Evolutionary conservation across 2,888 invertebrate species (phyloP), one percentile per base, ranked within the genome.

Genomic region (Neoscelio sp.): DNA sequence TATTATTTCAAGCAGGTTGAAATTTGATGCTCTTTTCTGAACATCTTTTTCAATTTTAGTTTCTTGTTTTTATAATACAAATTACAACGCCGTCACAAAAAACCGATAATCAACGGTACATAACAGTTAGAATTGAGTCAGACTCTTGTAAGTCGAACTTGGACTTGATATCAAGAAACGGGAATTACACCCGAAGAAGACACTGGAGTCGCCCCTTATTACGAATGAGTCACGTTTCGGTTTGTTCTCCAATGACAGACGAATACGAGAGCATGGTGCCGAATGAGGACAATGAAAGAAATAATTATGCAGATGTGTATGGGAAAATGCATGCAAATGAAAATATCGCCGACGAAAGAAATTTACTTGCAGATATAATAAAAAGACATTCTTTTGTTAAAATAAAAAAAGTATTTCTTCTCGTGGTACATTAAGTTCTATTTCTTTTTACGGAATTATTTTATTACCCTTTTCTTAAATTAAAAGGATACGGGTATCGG

Each of bases 81-180:
- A 50, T 50, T 48, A 42, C 40, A 30, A 46, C 44, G 13, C 52
- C 35, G 62, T 71, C 62, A 54, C 3, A 38, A 44, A 26, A 54
- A 52, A 4, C 28, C 33, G 35, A 62, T 71, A 71, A 71, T 62
- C 52, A 71, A 38, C 33, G 35, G 62, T 46, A 62, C 44, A 54
- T 35, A 42, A 62, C 71, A 52, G 71, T 71, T 71, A 33, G 44
- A 71, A 62, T 71, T 71, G 71, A 71, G 71, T 71, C 71, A 71
- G 18, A 62, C 52, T n/a, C n/a, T 33, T 62, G 46, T 62, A 54
- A 44, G 18, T 54, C 28, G 62, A 58, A 54, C 40, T 20, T 44
- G 26, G 56, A 56, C 13, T 44, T 40, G 56, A 28, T 68, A 68
- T 48, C 38, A 68, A 60, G 70, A 70, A 71, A 71, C 71, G 62